These are phyloP conservation scores for Alectoris magna DNA, from an alignment of 2,797 vertebrate genomes.

Conservation along the genomic window DNA sequence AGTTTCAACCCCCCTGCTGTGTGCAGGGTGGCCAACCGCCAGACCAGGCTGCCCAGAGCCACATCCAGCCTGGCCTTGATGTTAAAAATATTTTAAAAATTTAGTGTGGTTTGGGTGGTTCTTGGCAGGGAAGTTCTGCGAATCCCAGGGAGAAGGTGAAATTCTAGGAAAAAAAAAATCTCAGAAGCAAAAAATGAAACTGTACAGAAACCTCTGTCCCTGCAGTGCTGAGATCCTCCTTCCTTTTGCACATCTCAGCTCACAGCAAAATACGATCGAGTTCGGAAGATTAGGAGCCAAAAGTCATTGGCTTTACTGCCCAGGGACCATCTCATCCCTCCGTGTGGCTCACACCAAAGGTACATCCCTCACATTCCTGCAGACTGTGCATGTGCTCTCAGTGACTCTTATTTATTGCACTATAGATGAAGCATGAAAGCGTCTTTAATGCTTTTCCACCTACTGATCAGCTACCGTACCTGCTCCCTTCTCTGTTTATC, in stretches of 20 bases:
- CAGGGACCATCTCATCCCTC: not conserved
- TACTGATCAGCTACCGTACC: not conserved
- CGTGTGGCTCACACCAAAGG: not conserved
- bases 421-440: constrained; percentile 30
- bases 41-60: too few species aligned
- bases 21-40: too few species aligned
- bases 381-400: not conserved
- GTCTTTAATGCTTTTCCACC: not conserved
- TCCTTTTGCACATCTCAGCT: not conserved
- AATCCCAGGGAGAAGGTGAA: not conserved
- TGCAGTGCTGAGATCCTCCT: not conserved
- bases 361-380: not conserved
- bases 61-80: too few species aligned
- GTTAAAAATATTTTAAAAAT: not conserved
- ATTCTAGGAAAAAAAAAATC: not conserved
- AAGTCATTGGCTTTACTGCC: not conserved
- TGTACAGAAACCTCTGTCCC: not conserved
- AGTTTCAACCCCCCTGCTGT: too few species aligned
- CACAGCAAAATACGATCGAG: not conserved
- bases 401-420: not conserved
- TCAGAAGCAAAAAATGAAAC: not conserved
- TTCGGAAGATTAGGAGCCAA: not conserved
- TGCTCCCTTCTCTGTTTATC: not conserved
- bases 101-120: not conserved
- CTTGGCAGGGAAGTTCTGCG: not conserved